Base-by-base conservation (phyloP, 2,113 vertebrate genomes). In the Helogale parvula region DNA sequence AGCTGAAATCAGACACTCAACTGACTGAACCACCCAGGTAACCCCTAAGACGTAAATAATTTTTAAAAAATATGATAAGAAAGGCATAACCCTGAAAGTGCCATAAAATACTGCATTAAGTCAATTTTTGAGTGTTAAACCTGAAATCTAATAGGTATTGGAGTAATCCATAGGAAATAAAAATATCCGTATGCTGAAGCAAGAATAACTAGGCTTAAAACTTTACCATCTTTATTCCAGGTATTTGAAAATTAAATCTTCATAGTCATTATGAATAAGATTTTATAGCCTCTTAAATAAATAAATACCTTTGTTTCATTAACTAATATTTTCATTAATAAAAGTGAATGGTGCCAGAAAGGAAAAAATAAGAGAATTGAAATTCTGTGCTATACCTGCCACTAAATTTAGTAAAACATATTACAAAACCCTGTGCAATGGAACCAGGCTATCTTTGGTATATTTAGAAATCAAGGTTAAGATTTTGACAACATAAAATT, bases 61-160 rank as follows among this genome's bases (percentile, higher is more conserved):
- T 66, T 2, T 31, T 27, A 31, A 94, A 96, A 96, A 90, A 82
- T 92, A 82, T 69, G 72, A 92, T 77, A 57, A 82, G 33, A 95
- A 91, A 92, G 10, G 8, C 31, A 90, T 38, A 86, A 4, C 47
- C 77, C 38, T 80, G 50, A 45, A 96, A 47, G 31, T 35, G 83
- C 50, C 68, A 92, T 95, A 96, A 94, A 89, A 94, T 93, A 76
- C 35, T 96, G n/a, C 13, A 84, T 72, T 95, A 94, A 76, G 76
- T 83, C 74, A 50, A 66, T 71, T 76, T 96, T 60, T 60, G 57
- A 60, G 57, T 77, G 29, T 77, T 77, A 23, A 96, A 94, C 23
- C 27, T 82, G 54, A 95, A 92, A 86, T 90, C 82, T 82, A 97
- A 83, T 90, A 92, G 69, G 25, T 94, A 77, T 72, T 84, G 72